phyloP scores from a whole-genome alignment of 2,797 vertebrate genomes.

The Prionace glauca region DNA sequence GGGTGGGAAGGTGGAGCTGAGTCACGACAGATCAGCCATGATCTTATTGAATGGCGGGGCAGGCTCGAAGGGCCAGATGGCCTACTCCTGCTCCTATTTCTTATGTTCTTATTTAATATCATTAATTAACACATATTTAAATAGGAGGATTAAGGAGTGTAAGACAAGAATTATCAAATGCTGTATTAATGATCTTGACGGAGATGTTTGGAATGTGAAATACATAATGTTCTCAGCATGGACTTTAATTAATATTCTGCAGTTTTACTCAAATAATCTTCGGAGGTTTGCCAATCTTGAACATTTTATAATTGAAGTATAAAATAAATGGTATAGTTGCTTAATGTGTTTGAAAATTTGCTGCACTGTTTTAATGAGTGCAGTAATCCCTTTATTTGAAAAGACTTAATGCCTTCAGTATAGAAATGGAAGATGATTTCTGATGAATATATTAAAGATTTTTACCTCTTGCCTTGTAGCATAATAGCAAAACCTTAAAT shows the following conservation, averaged over 20 bases:
- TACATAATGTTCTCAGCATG: neutral
- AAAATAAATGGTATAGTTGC: neutral
- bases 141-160: neutral
- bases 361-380: neutral
- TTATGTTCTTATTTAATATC: too few species aligned
- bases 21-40: too few species aligned
- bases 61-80: too few species aligned
- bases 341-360: constrained; percentile 10
- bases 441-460: neutral
- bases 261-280: neutral
- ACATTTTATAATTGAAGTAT: neutral
- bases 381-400: constrained; percentile 12
- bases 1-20: too few species aligned
- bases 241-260: constrained; percentile 9
- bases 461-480: neutral
- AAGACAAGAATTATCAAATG: neutral
- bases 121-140: neutral
- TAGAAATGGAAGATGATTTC: neutral
- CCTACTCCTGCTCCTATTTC: too few species aligned
- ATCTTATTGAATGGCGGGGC: too few species aligned
- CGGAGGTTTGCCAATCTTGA: neutral
- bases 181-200: neutral
- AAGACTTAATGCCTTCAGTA: neutral
- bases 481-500: too few species aligned
- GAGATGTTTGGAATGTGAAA: neutral